Conservation (phyloP, 2,113 vertebrate species). For the Entomyzon cyanotis region DNA sequence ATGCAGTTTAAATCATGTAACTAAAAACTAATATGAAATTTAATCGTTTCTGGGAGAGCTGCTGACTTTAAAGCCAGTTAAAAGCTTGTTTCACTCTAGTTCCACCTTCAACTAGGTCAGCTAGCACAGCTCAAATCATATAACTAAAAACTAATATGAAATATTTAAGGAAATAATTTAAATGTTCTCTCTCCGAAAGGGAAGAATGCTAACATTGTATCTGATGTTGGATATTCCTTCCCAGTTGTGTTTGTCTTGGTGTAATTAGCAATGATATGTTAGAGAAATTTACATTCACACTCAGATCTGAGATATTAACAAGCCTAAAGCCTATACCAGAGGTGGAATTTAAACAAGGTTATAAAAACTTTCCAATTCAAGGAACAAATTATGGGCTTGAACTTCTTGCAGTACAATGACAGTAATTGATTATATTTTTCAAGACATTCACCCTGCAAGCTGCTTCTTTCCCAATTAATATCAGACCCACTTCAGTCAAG, state of each 20-base stretch:
- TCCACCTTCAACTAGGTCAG: neutral
- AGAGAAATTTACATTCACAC: neutral
- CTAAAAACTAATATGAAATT: neutral
- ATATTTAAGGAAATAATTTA: neutral
- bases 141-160: neutral
- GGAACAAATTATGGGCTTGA: conserved; percentile 4
- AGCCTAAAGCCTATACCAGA: conserved; percentile 4
- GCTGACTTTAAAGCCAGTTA: neutral
- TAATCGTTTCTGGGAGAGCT: neutral
- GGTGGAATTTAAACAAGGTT: conserved; percentile 10
- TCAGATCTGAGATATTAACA: neutral
- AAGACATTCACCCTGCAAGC: neutral
- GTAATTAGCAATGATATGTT: neutral
- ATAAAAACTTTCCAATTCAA: conserved; percentile 20
- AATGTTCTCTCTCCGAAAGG: neutral
- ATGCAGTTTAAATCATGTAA: neutral
- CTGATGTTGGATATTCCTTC: neutral
- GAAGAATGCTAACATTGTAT: neutral
- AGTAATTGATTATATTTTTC: conserved; percentile 44
- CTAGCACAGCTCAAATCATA: neutral
- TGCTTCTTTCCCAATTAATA: conserved; percentile 24
- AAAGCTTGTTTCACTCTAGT: neutral
- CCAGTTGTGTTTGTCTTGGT: neutral
- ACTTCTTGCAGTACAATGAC: neutral
- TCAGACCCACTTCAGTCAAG: neutral